Evolutionary conservation across 2,888 invertebrate species (phyloP), one percentile per base, ranked within the genome.

Genomic region (Podotricha telesiphe): DNA sequence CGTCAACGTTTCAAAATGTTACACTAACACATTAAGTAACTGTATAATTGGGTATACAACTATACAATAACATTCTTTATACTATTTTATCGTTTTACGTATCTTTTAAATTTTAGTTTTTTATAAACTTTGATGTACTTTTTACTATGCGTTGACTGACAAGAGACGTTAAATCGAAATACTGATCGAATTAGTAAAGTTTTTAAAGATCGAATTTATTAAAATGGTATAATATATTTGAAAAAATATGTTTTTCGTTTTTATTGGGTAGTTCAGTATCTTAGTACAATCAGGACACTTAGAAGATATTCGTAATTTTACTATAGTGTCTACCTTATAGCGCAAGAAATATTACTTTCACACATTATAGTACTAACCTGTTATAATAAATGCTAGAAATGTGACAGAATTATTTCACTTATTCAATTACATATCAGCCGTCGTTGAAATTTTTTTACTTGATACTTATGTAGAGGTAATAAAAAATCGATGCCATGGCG

Each of bases 401-500:
- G 28, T 28, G 28, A 28, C 6, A 28, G 28, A 28, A 28, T 28
- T 28, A 28, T 28, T 28, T 28, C 6, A 28, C 28, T 28, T 28
- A 4, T 28, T 28, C 28, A 28, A 6, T 28, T 28, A 4, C 6
- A 28, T 28, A 28, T 28, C 2, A 2, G 6, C 28, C 28, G 28
- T 28, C 28, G 2, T 28, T 28, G 6, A 28, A 28, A 28, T 4
- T 42, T 11, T 42, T 13, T 17, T 34, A 17, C 7, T 11, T 34
- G 1, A 55, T 53, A 6, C n/a, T 34, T n/a, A 34, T 11, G 17
- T 34, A 34, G 34, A 17, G 11, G 51, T 22, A 2, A 15, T 51
- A 51, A 17, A 17, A 55, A 55, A 37, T 53, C 37, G 17, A 34
- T 34, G 61, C 51, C 51, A 48, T 69, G 62, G 45, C 34, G 51